A percentile compares a stretch with the other conserved stretches of the same genome.
phyloP scores from a whole-genome alignment of 2,113 vertebrate genomes.

The Pygoscelis antarcticus region DNA sequence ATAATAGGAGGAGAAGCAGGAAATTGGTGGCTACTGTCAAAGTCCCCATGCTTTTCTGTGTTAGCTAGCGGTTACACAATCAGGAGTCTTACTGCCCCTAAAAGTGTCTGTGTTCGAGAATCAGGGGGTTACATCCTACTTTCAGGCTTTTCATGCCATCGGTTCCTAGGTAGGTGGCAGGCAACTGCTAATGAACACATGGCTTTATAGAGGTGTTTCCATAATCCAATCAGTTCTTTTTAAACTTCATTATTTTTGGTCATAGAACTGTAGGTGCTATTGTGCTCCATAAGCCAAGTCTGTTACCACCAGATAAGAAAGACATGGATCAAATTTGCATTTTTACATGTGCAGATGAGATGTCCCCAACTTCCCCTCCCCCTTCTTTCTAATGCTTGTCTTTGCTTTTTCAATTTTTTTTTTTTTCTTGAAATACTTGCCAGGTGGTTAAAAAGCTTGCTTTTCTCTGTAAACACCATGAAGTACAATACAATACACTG shows the following conservation, averaged over 20 bases:
- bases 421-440: background rate
- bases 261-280: slow-evolving; percentile 28
- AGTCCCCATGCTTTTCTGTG: background rate
- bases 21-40: background rate
- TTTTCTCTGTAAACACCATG: background rate
- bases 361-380: background rate
- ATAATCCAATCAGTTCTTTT: slow-evolving; percentile 16
- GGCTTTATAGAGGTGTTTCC: slow-evolving; percentile 3
- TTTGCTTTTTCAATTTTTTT: background rate
- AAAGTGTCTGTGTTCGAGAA: background rate
- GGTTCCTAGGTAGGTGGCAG: background rate
- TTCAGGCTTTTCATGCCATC: background rate
- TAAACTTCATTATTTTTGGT: slow-evolving; percentile 54
- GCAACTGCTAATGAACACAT: slow-evolving; percentile 7
- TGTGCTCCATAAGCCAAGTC: background rate
- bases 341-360: slow-evolving; percentile 43
- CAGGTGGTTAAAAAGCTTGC: background rate
- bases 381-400: background rate
- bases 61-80: background rate
- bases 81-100: background rate
- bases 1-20: background rate
- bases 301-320: slow-evolving; percentile 54
- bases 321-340: slow-evolving; percentile 38
- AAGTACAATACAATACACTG: background rate
- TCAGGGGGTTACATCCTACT: background rate